Conservation (phyloP, 1,140 invertebrate genomes). For the Apis dorsata region DNA sequence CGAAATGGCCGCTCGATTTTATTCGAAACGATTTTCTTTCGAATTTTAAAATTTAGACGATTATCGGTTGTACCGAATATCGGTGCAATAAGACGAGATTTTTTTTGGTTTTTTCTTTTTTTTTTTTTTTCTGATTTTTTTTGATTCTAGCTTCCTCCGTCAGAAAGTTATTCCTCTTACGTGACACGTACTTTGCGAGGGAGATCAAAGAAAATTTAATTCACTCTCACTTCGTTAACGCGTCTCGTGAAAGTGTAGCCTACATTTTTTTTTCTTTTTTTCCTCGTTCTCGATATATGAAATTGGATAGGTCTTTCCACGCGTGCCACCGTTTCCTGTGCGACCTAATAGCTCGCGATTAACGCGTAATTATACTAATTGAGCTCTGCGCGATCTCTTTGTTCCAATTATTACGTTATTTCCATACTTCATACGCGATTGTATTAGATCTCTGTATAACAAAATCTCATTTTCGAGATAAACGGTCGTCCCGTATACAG, state of each 20-base stretch:
- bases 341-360: conserved; percentile 35
- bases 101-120: not conserved
- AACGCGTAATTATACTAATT: conserved; percentile 18
- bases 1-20: too few relatives aligned
- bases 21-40: too few relatives aligned
- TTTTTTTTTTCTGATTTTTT: too few relatives aligned
- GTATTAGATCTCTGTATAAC: too few relatives aligned
- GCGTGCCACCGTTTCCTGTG: not conserved
- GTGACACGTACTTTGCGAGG: conserved; percentile 18
- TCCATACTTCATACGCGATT: not conserved
- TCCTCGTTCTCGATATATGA: conserved; percentile 4
- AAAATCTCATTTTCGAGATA: too few relatives aligned
- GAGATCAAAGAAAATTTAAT: conserved; percentile 52
- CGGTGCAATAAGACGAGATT: too few relatives aligned
- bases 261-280: not conserved
- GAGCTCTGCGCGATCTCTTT: not conserved
- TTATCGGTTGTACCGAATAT: too few relatives aligned
- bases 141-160: not conserved
- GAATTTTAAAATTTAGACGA: too few relatives aligned
- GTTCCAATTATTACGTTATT: not conserved
- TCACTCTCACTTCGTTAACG: conserved; percentile 31
- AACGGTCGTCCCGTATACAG: too few relatives aligned
- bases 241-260: conserved; percentile 18
- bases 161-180: not conserved
- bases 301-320: conserved; percentile 28